Base-by-base conservation (phyloP, 2,113 vertebrate species). In the Lycaon pictus region DNA sequence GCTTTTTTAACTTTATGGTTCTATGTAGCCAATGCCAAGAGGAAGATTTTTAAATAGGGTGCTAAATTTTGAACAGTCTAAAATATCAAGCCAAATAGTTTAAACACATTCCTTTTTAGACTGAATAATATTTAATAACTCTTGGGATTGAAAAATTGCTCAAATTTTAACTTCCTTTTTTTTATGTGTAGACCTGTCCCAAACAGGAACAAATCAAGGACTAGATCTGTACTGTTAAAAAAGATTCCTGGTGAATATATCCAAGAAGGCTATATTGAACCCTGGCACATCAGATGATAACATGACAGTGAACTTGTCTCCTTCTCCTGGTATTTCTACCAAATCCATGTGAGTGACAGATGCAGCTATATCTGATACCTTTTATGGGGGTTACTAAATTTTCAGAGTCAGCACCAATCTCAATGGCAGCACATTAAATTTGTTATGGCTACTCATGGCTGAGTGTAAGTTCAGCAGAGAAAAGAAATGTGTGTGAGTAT, bases 331-430 rank as follows among this genome's bases (percentile, higher is more conserved):
- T 92, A 79, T 97, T 98, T 95, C 97, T 3, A 51, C 35, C 63
- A 85, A 86, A 56, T 63, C 72, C 84, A 89, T 55, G 25, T 81
- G 37, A 87, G 62, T 96, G 95, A 94, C 95, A 97, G 89, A 96
- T 95, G 69, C 79, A 98, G 76, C 76, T 96, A 76, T 67, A 97
- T 90, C 48, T 95, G 84, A 98, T 81, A 69, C 3, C 51, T 32
- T 97, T 97, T 97, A 90, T 58, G 69, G 53, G 51, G 67, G 92
- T 97, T 95, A 80, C 96, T 98, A 3, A 95, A 96, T 98, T 98
- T 98, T 97, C 88, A 94, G 56, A 94, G 67, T 97, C 0, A 0
- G 48, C 79, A 93, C 43, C 79, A 74, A 55, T 91, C 56, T 95
- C 79, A 87, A 86, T 62, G 85, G 37, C 15, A 15, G 87, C 92